Base-by-base conservation (phyloP, 2,113 vertebrate genomes). In the Erythrolamprus reginae region DNA sequence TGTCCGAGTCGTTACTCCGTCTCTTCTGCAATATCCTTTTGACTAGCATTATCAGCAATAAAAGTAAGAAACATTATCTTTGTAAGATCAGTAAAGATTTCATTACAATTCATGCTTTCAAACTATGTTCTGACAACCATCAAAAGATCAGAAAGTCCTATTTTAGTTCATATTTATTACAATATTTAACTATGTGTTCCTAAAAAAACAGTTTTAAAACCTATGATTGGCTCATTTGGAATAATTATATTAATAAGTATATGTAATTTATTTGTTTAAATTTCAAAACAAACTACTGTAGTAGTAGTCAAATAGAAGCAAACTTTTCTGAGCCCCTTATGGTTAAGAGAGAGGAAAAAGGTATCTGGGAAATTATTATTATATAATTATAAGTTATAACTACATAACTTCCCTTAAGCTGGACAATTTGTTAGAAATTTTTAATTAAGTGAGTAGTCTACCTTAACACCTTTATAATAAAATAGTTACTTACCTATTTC, bases 401-500 rank as follows among this genome's bases (percentile, higher is more conserved):
- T 10, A 58, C 5, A 70, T 17, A 70, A 33, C 12, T 70, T 15
- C 28, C 28, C 1, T 38, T 70, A 70, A 38, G 70, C 17, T 21
- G 7, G 17, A 77, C 33, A 77, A 42, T 77, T 88, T 2, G 91
- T 51, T n/a, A 88, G 65, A 86, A 87, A 10, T 91, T 13, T 61
- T 38, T 92, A 86, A 90, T 42, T 89, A 87, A 90, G 53, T 55
- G 3, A 91, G 1, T 17, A 86, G 42, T 51, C 38, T 0, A 0
- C 48, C 58, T 86, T 1, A 92, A 85, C 23, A 65, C 5, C 33
- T n/a, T 1, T 3, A 0, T 53, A 90, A 24, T 38, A 92, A 89
- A 88, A 90, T 15, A 19, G 90, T 94, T 95, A 97, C 97, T 97
- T 96, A 97, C 97, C 97, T 97, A 93, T 95, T 95, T 88, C 86